Evolutionary conservation across 2,888 invertebrate species (phyloP).

Genomic region (Ypsolopha scabrella): DNA sequence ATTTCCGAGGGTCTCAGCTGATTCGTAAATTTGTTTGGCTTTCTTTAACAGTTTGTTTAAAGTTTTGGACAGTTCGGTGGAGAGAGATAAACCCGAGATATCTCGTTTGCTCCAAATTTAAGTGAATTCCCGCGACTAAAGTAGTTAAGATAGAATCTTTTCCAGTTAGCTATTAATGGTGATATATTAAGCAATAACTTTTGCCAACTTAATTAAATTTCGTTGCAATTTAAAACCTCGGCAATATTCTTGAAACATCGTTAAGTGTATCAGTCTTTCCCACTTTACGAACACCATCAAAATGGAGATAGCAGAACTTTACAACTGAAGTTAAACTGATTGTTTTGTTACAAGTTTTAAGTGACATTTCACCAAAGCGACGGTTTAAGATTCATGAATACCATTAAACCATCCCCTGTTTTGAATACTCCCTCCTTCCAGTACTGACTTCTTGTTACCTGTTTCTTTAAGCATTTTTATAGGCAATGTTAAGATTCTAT

Average conservation of each 20-base stretch:
- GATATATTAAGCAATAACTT: slow-evolving; percentile 30
- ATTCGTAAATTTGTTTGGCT: slow-evolving; percentile 39
- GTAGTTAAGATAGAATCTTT: slow-evolving; percentile 26
- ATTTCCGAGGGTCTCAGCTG: slow-evolving; percentile 30
- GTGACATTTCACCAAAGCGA: slow-evolving; percentile 56
- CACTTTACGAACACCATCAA: slow-evolving; percentile 32
- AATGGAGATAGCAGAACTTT: slow-evolving; percentile 51
- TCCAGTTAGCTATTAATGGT: slow-evolving; percentile 20
- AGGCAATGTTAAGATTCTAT: slow-evolving; percentile 3
- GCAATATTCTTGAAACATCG: not conserved
- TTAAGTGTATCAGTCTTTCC: not conserved
- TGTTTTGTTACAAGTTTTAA: slow-evolving; percentile 62
- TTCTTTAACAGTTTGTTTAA: slow-evolving; percentile 45
- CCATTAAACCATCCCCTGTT: slow-evolving; percentile 54
- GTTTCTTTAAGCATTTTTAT: slow-evolving; percentile 29
- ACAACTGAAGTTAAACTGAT: slow-evolving; percentile 63
- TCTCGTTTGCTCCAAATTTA: slow-evolving; percentile 39
- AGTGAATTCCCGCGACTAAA: slow-evolving; percentile 30
- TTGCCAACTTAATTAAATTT: slow-evolving; percentile 29
- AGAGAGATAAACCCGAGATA: slow-evolving; percentile 32
- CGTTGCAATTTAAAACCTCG: not conserved
- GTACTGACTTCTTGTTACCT: slow-evolving; percentile 47
- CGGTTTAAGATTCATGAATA: slow-evolving; percentile 64
- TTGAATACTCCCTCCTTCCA: slow-evolving; percentile 47
- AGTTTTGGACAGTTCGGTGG: slow-evolving; percentile 36